Evolutionary conservation across 2,797 vertebrate species (phyloP).

Genomic region (Serranus cabrilla): DNA sequence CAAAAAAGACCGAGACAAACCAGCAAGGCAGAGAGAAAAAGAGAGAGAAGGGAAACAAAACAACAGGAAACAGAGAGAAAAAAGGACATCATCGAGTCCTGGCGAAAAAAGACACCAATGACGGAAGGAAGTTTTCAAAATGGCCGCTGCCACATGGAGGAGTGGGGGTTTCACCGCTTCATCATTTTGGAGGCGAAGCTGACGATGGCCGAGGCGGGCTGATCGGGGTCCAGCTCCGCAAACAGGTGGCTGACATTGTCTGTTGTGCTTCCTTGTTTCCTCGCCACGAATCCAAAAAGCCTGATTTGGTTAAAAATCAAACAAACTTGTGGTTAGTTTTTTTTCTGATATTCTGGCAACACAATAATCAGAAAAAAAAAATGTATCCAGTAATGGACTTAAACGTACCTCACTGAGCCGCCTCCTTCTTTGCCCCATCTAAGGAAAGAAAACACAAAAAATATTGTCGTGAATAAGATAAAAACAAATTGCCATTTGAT

Average conservation of each 20-base stretch:
- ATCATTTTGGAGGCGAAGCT: constrained; percentile 95
- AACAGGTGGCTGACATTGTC: constrained; percentile 99
- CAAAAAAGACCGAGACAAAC: constrained; percentile 76
- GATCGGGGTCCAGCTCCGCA: constrained; percentile 94
- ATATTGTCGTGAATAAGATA: no score
- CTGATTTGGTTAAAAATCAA: constrained; percentile 70
- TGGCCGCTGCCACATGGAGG: constrained; percentile 78
- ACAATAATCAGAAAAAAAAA: neutral
- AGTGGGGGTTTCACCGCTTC: constrained; percentile 83
- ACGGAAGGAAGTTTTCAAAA: constrained; percentile 60
- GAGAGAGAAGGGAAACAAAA: constrained; percentile 49
- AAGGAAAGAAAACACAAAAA: constrained; percentile 25
- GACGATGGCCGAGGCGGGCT: constrained; percentile 94
- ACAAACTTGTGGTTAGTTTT: neutral
- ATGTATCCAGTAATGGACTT: neutral
- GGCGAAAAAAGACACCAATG: constrained; percentile 59
- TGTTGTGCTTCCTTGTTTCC: constrained; percentile 98
- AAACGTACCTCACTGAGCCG: constrained; percentile 90
- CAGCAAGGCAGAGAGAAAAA: constrained; percentile 70
- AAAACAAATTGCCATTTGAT: no score
- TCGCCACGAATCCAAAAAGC: constrained; percentile 96
- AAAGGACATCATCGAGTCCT: constrained; percentile 59
- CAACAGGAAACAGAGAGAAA: constrained; percentile 40
- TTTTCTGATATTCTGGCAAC: neutral
- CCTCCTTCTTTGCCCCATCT: constrained; percentile 95